Conservation (phyloP, 2,888 invertebrate genomes). For the Apamea crenata region DNA sequence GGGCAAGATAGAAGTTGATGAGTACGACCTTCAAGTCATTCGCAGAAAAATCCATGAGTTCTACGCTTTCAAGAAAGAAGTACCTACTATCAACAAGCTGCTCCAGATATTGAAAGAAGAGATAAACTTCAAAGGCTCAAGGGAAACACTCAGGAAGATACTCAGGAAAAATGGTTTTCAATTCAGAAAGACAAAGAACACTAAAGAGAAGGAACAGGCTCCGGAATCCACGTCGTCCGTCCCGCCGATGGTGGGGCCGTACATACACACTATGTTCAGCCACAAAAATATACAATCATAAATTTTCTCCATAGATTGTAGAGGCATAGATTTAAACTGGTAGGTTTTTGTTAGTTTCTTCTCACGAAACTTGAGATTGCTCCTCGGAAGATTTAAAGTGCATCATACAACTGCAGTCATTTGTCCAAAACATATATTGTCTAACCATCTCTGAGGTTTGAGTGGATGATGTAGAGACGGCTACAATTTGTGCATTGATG, state of each 20-base stretch:
- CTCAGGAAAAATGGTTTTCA: constrained; percentile 87
- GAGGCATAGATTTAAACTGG: constrained; percentile 13
- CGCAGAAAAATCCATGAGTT: constrained; percentile 87
- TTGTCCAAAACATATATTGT: not conserved
- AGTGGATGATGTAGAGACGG: not conserved
- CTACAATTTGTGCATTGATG: no score
- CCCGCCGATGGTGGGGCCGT: constrained; percentile 85
- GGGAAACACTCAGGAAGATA: constrained; percentile 86
- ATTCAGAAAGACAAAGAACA: constrained; percentile 87
- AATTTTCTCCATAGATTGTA: constrained; percentile 45
- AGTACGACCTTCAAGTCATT: constrained; percentile 86
- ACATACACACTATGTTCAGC: constrained; percentile 86
- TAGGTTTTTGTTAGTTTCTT: constrained; percentile 26
- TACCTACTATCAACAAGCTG: constrained; percentile 86
- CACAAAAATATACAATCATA: constrained; percentile 86
- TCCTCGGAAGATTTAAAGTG: not conserved
- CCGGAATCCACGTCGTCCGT: constrained; percentile 79
- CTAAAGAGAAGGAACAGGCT: constrained; percentile 83
- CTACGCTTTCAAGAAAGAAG: constrained; percentile 87
- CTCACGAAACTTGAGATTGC: not conserved
- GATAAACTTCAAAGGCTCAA: constrained; percentile 86
- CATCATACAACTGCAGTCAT: not conserved
- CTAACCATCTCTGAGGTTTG: not conserved
- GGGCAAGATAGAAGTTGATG: constrained; percentile 87
- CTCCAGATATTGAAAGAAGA: constrained; percentile 86